Evolutionary conservation across 2,797 vertebrate species (phyloP).

Genomic region (Fistularia tabacaria): DNA sequence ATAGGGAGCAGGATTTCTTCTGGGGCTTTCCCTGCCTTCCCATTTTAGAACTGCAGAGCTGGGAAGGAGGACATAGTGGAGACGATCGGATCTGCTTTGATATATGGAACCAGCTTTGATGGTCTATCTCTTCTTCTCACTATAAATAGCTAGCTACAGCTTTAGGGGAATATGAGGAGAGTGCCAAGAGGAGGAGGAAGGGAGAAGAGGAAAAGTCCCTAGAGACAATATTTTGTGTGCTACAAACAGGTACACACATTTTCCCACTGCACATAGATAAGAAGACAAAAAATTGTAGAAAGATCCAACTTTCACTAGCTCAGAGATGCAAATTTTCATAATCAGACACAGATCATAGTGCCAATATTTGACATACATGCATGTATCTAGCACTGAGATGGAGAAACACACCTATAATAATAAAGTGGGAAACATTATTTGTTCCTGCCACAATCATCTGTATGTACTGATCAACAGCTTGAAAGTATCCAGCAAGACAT

Average conservation of each 20-base stretch:
- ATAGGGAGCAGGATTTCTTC: conserved; percentile 56
- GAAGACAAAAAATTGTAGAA: conserved; percentile 19
- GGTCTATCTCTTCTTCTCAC: conserved; percentile 63
- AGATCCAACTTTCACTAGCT: conserved; percentile 1
- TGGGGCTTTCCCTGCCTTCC: conserved; percentile 65
- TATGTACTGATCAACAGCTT: background rate
- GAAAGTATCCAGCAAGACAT: conserved; percentile 2
- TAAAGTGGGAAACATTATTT: conserved; percentile 37
- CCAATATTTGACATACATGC: background rate
- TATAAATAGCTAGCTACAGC: conserved; percentile 71
- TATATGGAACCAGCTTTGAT: conserved; percentile 74
- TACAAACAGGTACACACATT: conserved; percentile 19
- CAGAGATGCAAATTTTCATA: too few relatives aligned
- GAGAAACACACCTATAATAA: conserved; percentile 33
- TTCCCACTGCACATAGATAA: conserved; percentile 15
- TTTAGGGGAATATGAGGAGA: conserved; percentile 44
- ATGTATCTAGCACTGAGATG: background rate
- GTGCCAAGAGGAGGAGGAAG: conserved; percentile 48
- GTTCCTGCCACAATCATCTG: conserved; percentile 10
- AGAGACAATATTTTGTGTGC: conserved; percentile 30
- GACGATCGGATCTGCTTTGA: conserved; percentile 69
- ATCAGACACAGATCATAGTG: conserved; percentile 5
- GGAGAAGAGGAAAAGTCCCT: conserved; percentile 33
- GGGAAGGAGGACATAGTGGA: conserved; percentile 57
- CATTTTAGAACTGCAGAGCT: conserved; percentile 57